Percentiles rank a stretch among this genome's conserved stretches.
These are phyloP conservation scores for Hemitrygon akajei DNA, from an alignment of 2,797 vertebrate genomes.

Conservation along the genomic window DNA sequence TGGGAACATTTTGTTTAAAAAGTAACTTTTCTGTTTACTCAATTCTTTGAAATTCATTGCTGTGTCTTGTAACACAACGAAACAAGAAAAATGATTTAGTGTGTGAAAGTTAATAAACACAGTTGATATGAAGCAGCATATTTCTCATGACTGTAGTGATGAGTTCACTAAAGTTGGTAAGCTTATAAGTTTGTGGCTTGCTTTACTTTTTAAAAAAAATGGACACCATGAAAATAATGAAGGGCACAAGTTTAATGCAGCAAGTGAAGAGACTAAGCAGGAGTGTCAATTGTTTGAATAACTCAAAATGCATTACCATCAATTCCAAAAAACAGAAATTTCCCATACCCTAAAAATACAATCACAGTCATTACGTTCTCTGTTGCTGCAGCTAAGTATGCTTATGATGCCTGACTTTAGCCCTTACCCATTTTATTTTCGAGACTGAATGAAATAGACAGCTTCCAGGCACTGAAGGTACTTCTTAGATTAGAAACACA, in stretches of 20 bases:
- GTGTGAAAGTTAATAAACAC: neutral
- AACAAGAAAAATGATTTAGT: neutral
- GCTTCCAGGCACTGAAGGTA: neutral
- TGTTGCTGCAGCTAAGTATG: neutral
- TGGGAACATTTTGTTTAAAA: neutral
- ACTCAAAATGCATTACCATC: neutral
- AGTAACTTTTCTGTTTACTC: neutral
- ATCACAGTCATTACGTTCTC: neutral
- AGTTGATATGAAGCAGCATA: neutral
- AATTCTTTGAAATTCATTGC: conserved; percentile 1
- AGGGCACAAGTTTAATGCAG: neutral
- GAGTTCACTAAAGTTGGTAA: neutral
- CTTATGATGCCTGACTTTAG: neutral
- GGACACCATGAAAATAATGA: neutral
- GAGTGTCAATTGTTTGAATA: neutral
- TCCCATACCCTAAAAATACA: neutral
- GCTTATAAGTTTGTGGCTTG: neutral
- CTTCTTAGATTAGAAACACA: neutral
- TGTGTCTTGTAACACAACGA: neutral
- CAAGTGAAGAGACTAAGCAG: neutral
- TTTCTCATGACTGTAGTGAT: neutral
- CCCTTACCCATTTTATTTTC: neutral
- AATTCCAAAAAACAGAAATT: neutral
- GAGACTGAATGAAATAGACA: neutral
- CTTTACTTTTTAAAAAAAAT: neutral